Conservation (phyloP, 2,797 vertebrate genomes). For the Chaenodraco wilsoni region DNA sequence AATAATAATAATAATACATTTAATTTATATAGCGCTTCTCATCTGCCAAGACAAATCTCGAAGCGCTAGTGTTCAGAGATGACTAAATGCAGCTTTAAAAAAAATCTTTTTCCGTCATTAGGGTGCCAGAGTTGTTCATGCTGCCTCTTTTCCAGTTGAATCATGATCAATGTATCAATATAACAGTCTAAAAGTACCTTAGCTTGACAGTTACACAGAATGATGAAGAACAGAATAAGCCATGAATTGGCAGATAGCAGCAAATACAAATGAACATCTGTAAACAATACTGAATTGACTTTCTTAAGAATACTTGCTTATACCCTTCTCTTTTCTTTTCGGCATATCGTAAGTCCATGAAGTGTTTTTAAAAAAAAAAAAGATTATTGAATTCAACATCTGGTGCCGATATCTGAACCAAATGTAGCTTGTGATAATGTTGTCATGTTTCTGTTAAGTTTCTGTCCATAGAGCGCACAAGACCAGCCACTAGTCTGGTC, state of each 20-base stretch:
- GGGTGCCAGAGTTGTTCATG: constrained; percentile 17
- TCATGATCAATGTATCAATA: constrained; percentile 32
- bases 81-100: background rate
- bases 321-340: constrained; percentile 50
- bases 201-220: constrained; percentile 57
- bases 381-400: constrained; percentile 68
- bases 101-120: background rate
- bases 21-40: no score
- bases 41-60: no score
- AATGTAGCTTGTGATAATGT: constrained; percentile 73
- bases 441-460: constrained; percentile 59
- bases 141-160: constrained; percentile 34
- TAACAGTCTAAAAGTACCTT: constrained; percentile 40
- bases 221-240: constrained; percentile 71
- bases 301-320: constrained; percentile 72
- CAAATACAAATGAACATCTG: constrained; percentile 74
- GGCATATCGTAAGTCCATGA: constrained; percentile 60
- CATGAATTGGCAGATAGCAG: constrained; percentile 67
- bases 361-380: constrained; percentile 32
- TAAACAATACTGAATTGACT: constrained; percentile 60
- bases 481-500: constrained; percentile 13
- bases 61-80: background rate
- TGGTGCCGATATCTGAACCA: constrained; percentile 73
- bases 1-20: no score
- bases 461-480: constrained; percentile 39